These are phyloP conservation scores for Isurus oxyrinchus DNA, from an alignment of 2,113 vertebrate species.

Conservation along the genomic window DNA sequence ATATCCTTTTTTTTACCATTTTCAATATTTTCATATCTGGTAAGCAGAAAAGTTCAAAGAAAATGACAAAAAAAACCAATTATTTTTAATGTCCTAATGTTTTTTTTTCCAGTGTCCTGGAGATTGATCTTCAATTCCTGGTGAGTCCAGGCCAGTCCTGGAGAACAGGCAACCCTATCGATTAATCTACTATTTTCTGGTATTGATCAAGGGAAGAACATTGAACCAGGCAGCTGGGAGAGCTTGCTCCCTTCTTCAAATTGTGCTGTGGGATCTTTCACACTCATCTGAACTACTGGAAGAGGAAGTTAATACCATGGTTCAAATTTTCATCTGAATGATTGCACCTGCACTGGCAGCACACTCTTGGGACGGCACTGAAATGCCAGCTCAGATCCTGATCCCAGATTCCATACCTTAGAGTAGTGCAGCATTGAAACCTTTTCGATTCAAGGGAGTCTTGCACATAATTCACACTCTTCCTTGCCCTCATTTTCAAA, in stretches of 20 bases:
- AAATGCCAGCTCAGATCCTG: too few relatives aligned
- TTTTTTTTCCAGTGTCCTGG: too few relatives aligned
- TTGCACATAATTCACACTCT: neutral
- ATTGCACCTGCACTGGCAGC: neutral
- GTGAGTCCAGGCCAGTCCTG: too few relatives aligned
- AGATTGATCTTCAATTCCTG: too few relatives aligned
- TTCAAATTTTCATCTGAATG: neutral
- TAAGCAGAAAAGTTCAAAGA: too few relatives aligned
- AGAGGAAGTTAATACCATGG: neutral
- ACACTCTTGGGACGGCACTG: neutral
- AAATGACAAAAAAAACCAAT: too few relatives aligned
- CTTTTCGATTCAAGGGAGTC: neutral
- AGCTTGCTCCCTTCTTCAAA: neutral
- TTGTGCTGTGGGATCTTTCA: neutral
- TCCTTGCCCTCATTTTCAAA: neutral
- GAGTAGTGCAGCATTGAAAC: neutral
- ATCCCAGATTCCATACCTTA: neutral
- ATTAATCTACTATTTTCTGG: neutral
- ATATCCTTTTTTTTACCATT: too few relatives aligned
- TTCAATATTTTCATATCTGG: too few relatives aligned
- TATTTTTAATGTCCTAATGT: too few relatives aligned
- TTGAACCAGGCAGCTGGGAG: neutral
- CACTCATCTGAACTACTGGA: neutral
- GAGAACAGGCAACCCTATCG: too few relatives aligned
- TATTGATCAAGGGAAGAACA: neutral